Base-by-base conservation (phyloP, 2,888 invertebrate species). In the Eledona agricola region DNA sequence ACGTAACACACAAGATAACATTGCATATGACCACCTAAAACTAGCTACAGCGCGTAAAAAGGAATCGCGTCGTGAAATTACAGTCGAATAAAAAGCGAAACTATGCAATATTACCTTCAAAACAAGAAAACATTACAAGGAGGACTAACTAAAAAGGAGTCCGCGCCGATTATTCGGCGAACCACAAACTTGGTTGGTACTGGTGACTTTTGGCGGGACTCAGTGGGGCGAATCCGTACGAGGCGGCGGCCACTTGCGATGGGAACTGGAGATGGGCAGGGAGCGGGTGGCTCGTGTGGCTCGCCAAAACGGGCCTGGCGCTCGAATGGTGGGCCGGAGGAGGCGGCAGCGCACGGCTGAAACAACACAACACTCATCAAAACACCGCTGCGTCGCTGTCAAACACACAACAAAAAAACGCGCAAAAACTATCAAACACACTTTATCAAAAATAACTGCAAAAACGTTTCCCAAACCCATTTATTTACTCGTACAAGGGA, bases 251-350 rank as follows among this genome's bases (percentile, higher is more conserved):
- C 42, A 80, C 79, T 62, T 86, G 85, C 13, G 85, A 82, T 47
- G 86, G 85, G 70, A 88, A 89, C 73, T 89, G 90, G 76, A 90
- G 85, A 74, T 92, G 91, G 4, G 90, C 90, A 55, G 90, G 90
- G 67, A 90, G 77, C 29, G 90, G 89, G 76, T 90, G 90, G 35
- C 85, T 82, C 55, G 89, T 83, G 76, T 88, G 83, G 59, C 82
- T 80, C 32, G 83, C 81, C 72, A 84, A 73, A 64, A 84, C 80
- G 40, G 83, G 83, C 70, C 87, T 78, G 38, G 89, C 89, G 68
- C 86, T 86, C 64, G 87, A 86, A 79, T 90, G 90, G 77, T 90
- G 93, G 10, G 93, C 92, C 34, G 89, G 88, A 4, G 93, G 92
- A 32, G 91, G 92, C 23, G 77, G 77, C 37, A 91, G 77, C 56